Base-by-base conservation (phyloP, 2,888 invertebrate genomes). In the Ctena decussata region DNA sequence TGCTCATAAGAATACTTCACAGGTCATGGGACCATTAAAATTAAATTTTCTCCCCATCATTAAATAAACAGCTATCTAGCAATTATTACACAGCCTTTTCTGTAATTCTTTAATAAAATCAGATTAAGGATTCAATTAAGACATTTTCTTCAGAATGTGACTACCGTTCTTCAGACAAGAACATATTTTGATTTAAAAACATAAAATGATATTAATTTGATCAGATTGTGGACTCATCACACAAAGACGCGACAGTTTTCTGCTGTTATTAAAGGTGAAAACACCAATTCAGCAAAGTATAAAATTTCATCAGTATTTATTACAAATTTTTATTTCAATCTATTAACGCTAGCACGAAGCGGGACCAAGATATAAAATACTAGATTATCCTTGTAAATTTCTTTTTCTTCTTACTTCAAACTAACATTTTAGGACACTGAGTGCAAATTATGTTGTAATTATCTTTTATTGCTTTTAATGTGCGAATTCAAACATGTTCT, bases 121-220 rank as follows among this genome's bases (percentile, higher is more conserved):
- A 57, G 24, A 57, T 65, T 35, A 35, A 35, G 65, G 65, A 32
- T 65, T 65, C 65, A 65, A 65, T 65, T 65, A 24, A 65, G 65
- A 32, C 65, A 65, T 65, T 65, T 65, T 65, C 65, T 65, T 35
- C 32, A 65, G 35, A 65, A 12, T 5, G 65, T 32, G 35, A 65
- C 65, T 35, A 15, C 27, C 24, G 8, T 11, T 57, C 27, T 27
- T 1, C 57, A 57, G 27, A 57, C n/a, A 57, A 57, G 24, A 27
- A 5, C 6, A 57, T 57, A 15, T 46, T 46, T 46, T 21, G 12
- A 46, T 46, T 46, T 21, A 46, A n/a, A 3, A 2, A 57, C 57
- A 57, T 57, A 57, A 57, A 57, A 57, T 57, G 57, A 57, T 57
- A 57, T 57, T 24, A 27, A 57, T 57, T 57, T 57, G 57, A 57